Evolutionary conservation across 2,888 invertebrate species (phyloP), one percentile per base, ranked within the genome.

Genomic region (Caenorhabditis plicata): DNA sequence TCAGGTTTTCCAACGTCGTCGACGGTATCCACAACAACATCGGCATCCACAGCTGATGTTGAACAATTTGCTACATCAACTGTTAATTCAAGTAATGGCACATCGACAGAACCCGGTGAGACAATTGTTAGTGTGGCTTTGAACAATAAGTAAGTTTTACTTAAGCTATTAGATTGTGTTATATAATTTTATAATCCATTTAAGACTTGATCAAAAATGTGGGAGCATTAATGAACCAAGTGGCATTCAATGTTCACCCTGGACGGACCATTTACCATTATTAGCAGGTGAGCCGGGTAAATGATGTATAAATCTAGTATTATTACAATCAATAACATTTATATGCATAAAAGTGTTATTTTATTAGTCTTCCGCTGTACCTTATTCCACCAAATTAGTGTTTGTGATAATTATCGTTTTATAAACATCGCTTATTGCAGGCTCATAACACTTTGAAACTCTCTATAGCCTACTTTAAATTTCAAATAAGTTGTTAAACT

Each of bases 181-280:
- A 15, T 29, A 7, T 26, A n/a, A 27, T 29, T 13, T 15, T 9
- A 43, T 43, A n/a, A n/a, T n/a, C 9, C 20, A 4, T 55, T 62
- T 25, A 55, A 62, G 62, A 52, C 35, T 52, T 22, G 62, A 62
- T 5, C 40, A 43, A 9, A 66, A 66, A 63, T 66, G 66, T 62
- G 66, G 63, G 13, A 46, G 39, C 26, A 23, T 39, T 11, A 49
- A 50, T 11, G 23, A 50, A 15, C 27, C 54, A n/a, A 57, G 42
- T n/a, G n/a, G n/a, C 17, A 29, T 58, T 5, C 60, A 52, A 36
- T 51, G 56, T 25, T 39, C 47, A 17, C 27, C 69, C 11, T 74
- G 74, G 74, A 56, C 71, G 1, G 74, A 74, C 20, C 71, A 71
- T 44, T 53, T 71, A 20, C 73, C 71, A 11, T 42, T 74, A 8